Evolutionary conservation across 2,113 vertebrate genomes (phyloP), one percentile per base, ranked within the genome.

Genomic region (Numenius arquata): DNA sequence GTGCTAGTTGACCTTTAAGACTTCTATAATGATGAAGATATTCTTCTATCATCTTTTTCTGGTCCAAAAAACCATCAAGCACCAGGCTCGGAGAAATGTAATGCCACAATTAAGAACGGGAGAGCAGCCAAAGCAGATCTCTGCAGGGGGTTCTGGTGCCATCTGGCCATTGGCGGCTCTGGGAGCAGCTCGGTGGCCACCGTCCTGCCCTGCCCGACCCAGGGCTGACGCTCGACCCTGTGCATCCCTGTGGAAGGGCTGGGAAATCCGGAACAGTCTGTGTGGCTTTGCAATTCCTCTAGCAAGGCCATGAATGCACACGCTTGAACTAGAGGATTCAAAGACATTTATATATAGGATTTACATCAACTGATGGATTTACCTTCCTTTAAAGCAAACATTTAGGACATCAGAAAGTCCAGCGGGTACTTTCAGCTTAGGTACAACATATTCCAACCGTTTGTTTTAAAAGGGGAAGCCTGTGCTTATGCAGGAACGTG

Each of bases 321-420:
- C 2, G 34, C 40, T 74, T 4, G 5, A 59, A 55, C 29, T 4
- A 15, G 18, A 75, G 30, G n/a, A 82, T 18, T 43, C 38, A 55
- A n/a, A 25, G 0, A 16, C 2, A 1, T 40, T 67, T 40, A 2
- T 3, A 11, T 3, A 21, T 0, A 7, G 36, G 38, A 29, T 55
- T 43, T 15, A 3, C 34, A 19, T 0, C 13, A 30, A 4, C 7
- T 16, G 59, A 1, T 29, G 65, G 70, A 32, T 68, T 81, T 21
- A 6, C 43, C 14, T 16, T 40, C 34, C 2, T 5, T 72, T 3
- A 41, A n/a, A 85, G 75, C 50, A 78, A 63, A 43, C 30, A 32
- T 9, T 43, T 7, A 23, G 52, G 52, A 34, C 1, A 9, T 2
- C 34, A 25, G 56, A 12, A 66, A 41, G 73, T 5, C 45, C 7